Conservation (phyloP, 2,113 vertebrate genomes). For the Epinephelus lanceolatus region DNA sequence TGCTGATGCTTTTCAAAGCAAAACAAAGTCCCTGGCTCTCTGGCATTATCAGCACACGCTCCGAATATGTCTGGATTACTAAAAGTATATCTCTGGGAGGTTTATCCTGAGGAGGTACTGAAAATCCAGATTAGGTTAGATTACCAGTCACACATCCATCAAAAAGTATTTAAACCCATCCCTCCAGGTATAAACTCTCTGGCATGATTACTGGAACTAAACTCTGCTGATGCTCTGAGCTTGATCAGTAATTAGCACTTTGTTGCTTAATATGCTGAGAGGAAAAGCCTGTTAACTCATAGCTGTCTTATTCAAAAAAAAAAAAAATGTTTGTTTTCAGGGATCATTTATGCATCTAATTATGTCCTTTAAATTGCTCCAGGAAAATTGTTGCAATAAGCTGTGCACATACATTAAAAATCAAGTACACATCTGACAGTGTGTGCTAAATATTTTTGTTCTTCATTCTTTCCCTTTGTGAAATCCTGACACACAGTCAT, state of each 20-base stretch:
- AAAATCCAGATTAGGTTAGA: neutral
- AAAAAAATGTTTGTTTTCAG: neutral
- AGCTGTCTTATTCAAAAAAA: neutral
- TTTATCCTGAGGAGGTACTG: constrained; percentile 4
- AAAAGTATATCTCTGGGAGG: neutral
- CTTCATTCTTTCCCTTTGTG: constrained; percentile 17
- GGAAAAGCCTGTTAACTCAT: neutral
- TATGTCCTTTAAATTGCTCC: neutral
- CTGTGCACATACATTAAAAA: constrained; percentile 1
- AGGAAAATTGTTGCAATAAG: neutral
- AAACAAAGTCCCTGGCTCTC: constrained; percentile 27
- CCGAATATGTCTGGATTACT: constrained; percentile 19
- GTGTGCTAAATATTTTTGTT: constrained; percentile 5
- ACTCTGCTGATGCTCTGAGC: neutral
- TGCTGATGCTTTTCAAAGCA: constrained; percentile 47
- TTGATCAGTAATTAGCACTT: constrained; percentile 4
- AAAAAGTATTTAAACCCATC: constrained; percentile 17
- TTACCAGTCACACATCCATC: constrained; percentile 9
- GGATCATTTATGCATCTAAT: neutral
- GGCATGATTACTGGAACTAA: neutral
- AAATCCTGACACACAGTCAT: constrained; percentile 36
- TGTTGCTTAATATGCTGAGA: neutral
- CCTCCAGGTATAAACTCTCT: neutral
- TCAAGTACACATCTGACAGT: constrained; percentile 15
- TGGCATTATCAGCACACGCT: constrained; percentile 33